Conservation (phyloP, 2,888 invertebrate genomes). For the Hirtodrosophila cameraria region DNA sequence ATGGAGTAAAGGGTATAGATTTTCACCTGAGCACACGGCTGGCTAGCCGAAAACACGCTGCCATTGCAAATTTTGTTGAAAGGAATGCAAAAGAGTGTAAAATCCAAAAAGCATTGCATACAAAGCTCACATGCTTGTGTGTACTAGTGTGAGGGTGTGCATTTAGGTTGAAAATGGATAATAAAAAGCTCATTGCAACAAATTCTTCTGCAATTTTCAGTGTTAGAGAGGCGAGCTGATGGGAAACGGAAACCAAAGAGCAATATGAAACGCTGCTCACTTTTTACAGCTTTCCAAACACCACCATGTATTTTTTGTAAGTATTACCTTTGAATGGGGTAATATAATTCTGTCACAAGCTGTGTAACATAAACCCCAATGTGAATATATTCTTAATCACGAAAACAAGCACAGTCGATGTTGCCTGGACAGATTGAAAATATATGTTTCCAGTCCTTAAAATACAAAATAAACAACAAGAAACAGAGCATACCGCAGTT, state of each 20-base stretch:
- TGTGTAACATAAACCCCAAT: no score
- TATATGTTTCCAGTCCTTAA: background rate
- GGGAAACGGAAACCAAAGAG: constrained; percentile 2
- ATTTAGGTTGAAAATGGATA: constrained; percentile 68
- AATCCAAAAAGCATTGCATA: constrained; percentile 53
- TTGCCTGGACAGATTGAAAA: background rate
- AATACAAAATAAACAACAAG: no score
- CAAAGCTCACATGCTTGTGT: constrained; percentile 21
- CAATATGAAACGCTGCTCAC: constrained; percentile 53
- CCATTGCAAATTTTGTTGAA: constrained; percentile 67
- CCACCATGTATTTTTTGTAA: constrained; percentile 3
- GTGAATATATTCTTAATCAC: no score
- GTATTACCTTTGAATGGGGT: background rate
- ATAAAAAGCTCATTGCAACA: constrained; percentile 80
- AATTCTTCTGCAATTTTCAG: constrained; percentile 78
- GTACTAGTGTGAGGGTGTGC: constrained; percentile 11
- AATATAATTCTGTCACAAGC: background rate
- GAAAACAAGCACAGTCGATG: no score
- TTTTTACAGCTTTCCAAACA: constrained; percentile 20
- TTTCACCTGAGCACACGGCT: constrained; percentile 48
- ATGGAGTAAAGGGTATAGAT: constrained; percentile 47
- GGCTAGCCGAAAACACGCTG: constrained; percentile 62
- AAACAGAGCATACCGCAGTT: no score
- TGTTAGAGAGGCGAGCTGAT: constrained; percentile 53
- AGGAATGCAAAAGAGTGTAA: constrained; percentile 74